Percentiles rank a stretch among this genome's conserved stretches.
Conservation (phyloP, 2,113 vertebrate genomes). For the Tor tambroides region DNA sequence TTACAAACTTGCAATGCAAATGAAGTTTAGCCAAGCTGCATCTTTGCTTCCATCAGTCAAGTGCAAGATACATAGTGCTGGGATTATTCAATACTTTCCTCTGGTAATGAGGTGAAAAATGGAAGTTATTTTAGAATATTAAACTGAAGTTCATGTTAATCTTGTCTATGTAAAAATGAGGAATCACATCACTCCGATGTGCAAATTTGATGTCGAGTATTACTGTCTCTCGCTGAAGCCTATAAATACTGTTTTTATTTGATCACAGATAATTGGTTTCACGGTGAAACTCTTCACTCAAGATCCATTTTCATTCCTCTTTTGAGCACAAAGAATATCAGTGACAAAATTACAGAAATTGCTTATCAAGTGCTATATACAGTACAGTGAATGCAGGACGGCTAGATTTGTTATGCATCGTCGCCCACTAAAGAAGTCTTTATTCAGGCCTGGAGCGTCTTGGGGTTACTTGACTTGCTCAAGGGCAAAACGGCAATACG, state of each 20-base stretch:
- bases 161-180: background rate
- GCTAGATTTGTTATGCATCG: slow-evolving; percentile 1
- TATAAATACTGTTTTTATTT: slow-evolving; percentile 10
- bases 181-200: background rate
- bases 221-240: background rate
- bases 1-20: slow-evolving; percentile 24
- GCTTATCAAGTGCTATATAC: slow-evolving; percentile 13
- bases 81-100: background rate
- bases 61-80: background rate
- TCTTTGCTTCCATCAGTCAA: slow-evolving; percentile 4
- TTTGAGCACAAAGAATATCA: background rate
- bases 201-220: background rate
- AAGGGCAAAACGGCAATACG: background rate
- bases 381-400: background rate
- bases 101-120: slow-evolving; percentile 13
- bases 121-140: slow-evolving; percentile 3
- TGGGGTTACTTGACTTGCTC: slow-evolving; percentile 17
- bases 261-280: slow-evolving; percentile 9
- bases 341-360: background rate
- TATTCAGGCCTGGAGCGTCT: slow-evolving; percentile 9
- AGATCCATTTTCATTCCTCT: background rate
- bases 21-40: slow-evolving; percentile 22
- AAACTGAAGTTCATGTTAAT: slow-evolving; percentile 8
- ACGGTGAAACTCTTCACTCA: background rate
- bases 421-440: slow-evolving; percentile 15